Percentiles rank a stretch among this genome's conserved stretches.
Conservation (phyloP, 2,797 vertebrate genomes). For the Momotus momota region DNA sequence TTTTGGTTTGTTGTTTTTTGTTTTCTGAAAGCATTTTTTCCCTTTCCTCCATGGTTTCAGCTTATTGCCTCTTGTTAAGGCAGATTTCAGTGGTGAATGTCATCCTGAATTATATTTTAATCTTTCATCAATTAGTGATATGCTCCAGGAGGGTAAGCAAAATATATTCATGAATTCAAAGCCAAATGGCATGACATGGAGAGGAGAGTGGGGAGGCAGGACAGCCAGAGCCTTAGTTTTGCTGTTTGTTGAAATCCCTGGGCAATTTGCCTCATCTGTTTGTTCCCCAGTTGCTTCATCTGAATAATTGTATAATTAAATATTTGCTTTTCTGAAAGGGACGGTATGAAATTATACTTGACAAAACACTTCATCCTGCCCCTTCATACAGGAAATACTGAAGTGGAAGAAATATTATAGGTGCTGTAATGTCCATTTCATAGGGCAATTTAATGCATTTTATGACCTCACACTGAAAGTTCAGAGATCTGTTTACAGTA, state of each 20-base stretch:
- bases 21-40: neutral
- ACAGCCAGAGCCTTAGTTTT: neutral
- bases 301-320: neutral
- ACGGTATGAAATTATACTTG: neutral
- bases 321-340: neutral
- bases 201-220: neutral
- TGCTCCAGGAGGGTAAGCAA: conserved; percentile 47
- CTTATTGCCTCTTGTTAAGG: conserved; percentile 47
- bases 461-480: neutral
- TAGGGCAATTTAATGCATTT: neutral
- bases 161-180: conserved; percentile 20
- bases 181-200: neutral
- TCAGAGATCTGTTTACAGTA: conserved; percentile 7
- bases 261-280: neutral
- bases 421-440: neutral
- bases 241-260: neutral
- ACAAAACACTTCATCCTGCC: neutral
- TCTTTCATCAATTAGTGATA: conserved; percentile 59
- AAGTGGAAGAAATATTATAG: neutral
- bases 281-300: neutral
- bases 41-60: neutral
- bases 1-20: neutral
- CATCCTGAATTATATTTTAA: conserved; percentile 61
- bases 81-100: conserved; percentile 49
- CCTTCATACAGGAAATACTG: neutral